These are phyloP conservation scores for Beroe forskalii DNA, from an alignment of 37 sponge, comb jelly and placozoan genomes.

Conservation along the genomic window DNA sequence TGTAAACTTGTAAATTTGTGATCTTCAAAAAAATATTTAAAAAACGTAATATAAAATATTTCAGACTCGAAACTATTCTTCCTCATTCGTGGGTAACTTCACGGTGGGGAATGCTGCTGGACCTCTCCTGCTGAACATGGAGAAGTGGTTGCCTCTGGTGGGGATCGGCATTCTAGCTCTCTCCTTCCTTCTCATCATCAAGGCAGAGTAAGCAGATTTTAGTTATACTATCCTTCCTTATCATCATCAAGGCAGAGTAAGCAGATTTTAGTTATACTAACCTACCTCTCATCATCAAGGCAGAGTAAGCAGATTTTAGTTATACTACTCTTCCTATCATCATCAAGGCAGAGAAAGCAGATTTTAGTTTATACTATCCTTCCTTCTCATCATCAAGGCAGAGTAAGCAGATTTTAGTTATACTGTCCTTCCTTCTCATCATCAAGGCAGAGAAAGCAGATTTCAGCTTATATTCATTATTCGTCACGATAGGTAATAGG, in stretches of 20 bases:
- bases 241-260: constrained; percentile 13
- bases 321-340: background rate
- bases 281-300: too few relatives aligned
- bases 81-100: background rate
- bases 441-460: too few relatives aligned
- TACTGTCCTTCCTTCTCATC: too few relatives aligned
- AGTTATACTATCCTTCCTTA: background rate
- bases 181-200: background rate
- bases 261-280: too few relatives aligned
- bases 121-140: background rate
- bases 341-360: constrained; percentile 6
- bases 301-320: too few relatives aligned
- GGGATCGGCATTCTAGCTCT: background rate
- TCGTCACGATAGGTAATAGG: too few relatives aligned
- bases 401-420: too few relatives aligned
- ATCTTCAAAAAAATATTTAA: too few relatives aligned
- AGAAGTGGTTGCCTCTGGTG: background rate
- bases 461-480: too few relatives aligned
- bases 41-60: background rate
- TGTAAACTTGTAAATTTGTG: too few relatives aligned
- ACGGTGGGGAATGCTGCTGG: background rate
- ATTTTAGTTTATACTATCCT: too few relatives aligned
- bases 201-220: background rate
- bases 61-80: constrained; percentile 12
- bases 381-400: too few relatives aligned